Evolutionary conservation across 1,140 invertebrate genomes (phyloP).

Genomic region (Frieseomelitta varia): DNA sequence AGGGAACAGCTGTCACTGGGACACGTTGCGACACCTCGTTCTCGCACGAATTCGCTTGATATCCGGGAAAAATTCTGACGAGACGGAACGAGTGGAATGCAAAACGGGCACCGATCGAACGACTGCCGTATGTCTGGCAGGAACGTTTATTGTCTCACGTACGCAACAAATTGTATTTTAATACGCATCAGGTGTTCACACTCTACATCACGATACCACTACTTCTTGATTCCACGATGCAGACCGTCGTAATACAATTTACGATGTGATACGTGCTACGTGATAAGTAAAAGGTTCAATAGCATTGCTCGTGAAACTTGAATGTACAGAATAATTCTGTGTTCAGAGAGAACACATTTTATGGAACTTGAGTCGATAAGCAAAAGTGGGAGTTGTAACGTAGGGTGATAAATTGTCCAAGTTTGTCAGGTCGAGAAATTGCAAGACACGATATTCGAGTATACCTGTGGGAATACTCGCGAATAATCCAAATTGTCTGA

Average conservation of each 20-base stretch:
- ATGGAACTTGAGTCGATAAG: not conserved
- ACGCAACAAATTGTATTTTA: slow-evolving; percentile 37
- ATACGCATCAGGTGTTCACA: not conserved
- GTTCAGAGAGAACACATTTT: not conserved
- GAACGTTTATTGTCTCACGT: slow-evolving; percentile 15
- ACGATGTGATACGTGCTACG: not conserved
- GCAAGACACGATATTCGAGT: not conserved
- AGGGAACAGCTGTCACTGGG: not conserved
- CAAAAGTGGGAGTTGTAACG: not conserved
- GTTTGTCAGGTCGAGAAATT: not conserved
- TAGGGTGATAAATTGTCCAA: not conserved
- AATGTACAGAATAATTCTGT: not conserved
- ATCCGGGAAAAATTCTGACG: slow-evolving; percentile 4
- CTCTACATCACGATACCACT: no score
- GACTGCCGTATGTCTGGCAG: not conserved
- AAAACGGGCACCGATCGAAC: not conserved
- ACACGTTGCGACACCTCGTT: no score
- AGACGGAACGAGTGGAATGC: not conserved
- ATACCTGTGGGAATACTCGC: not conserved
- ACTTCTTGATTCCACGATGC: no score
- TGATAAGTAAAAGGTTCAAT: not conserved
- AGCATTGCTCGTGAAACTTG: not conserved
- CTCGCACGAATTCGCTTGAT: not conserved
- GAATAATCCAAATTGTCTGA: slow-evolving; percentile 9
- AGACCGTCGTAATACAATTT: slow-evolving; percentile 18